These are phyloP conservation scores for Saccopteryx leptura DNA, from an alignment of 2,113 vertebrate species.

Conservation along the genomic window DNA sequence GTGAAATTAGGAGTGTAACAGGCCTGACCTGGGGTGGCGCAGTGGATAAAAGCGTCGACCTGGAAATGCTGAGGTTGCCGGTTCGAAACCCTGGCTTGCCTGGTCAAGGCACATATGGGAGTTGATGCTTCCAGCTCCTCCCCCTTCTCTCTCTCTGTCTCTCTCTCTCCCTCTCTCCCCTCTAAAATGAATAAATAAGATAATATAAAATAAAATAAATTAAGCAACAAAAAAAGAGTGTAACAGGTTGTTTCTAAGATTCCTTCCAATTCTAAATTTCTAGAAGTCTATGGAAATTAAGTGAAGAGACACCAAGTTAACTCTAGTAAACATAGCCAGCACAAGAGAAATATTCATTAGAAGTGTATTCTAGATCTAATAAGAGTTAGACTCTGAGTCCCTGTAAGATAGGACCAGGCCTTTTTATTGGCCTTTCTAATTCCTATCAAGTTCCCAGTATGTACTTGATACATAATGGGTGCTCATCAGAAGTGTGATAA, in stretches of 20 bases:
- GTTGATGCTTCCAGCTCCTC: no score
- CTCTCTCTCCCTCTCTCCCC: no score
- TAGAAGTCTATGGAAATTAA: slow-evolving; percentile 41
- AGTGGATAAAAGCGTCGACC: no score
- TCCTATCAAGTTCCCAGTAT: neutral
- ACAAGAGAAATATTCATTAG: neutral
- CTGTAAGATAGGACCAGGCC: neutral
- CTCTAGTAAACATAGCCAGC: neutral
- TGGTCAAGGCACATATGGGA: no score
- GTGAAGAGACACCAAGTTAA: neutral
- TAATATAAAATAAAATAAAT: no score
- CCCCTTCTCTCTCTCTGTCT: no score
- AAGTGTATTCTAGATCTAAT: neutral
- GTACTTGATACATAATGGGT: neutral
- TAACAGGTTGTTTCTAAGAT: slow-evolving; percentile 19
- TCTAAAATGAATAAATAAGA: no score
- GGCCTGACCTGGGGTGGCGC: no score
- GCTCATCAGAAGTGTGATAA: slow-evolving; percentile 4
- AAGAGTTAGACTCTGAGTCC: neutral
- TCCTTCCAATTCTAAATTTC: neutral
- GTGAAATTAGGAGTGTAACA: slow-evolving; percentile 10
- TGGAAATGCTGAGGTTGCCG: no score
- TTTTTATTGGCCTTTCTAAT: neutral
- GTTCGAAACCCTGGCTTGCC: no score
- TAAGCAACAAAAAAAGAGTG: neutral